These are phyloP conservation scores for Cyprinodon tularosa DNA, from an alignment of 2,113 vertebrate genomes.

Conservation along the genomic window DNA sequence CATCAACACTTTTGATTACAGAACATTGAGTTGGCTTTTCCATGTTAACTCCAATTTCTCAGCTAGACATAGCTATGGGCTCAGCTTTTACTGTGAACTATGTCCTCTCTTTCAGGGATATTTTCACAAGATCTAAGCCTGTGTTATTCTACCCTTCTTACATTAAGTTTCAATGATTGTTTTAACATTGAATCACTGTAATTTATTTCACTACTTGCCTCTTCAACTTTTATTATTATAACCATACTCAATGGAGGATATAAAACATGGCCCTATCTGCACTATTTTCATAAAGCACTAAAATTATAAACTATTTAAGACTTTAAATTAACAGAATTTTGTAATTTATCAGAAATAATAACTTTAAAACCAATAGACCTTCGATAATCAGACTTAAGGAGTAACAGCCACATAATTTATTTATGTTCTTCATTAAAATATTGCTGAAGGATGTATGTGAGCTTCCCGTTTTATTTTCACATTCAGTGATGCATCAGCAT, in stretches of 20 bases:
- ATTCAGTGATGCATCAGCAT: conserved; percentile 42
- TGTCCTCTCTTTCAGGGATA: background rate
- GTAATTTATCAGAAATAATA: too few species aligned
- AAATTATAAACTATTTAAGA: too few species aligned
- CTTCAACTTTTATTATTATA: background rate
- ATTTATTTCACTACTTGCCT: background rate
- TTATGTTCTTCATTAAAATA: background rate
- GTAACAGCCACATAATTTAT: background rate
- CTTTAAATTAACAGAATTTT: too few species aligned
- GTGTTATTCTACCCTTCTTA: too few species aligned
- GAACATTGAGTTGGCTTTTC: too few species aligned
- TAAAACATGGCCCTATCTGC: background rate
- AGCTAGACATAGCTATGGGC: too few species aligned
- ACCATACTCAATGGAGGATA: background rate
- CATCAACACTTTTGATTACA: too few species aligned
- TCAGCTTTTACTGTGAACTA: background rate
- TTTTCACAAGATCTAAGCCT: background rate
- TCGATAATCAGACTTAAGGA: background rate
- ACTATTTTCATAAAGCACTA: background rate
- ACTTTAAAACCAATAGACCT: background rate
- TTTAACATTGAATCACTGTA: background rate
- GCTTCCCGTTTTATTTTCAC: conserved; percentile 27
- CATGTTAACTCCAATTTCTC: too few species aligned
- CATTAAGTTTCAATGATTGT: background rate
- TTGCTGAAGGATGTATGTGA: conserved; percentile 59